Base-by-base conservation (phyloP, 2,888 invertebrate species). In the Pyrgus malvae region DNA sequence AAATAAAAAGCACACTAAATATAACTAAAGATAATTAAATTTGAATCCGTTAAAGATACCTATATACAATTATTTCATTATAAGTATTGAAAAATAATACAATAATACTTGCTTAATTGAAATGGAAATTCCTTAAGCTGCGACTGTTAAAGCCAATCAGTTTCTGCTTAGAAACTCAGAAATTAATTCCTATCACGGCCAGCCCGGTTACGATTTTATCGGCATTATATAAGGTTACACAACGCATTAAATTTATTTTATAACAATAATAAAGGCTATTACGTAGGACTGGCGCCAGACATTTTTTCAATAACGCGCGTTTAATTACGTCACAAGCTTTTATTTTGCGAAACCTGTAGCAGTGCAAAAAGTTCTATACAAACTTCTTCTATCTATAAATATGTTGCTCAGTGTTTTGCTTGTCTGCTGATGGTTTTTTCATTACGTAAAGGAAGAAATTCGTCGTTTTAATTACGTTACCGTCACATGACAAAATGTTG, bases 341-440 rank as follows among this genome's bases (percentile, higher is more conserved):
- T 56, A 63, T 58, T 62, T 53, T 63, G 59, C 57, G 68, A 67
- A 59, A 59, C 41, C 54, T 57, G 51, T 62, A 64, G 64, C 66
- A 68, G 68, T 66, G 63, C 70, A 69, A 66, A 68, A 56, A 25
- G 37, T 21, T 49, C 44, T 60, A 53, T 53, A 57, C 78, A 64
- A 19, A n/a, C n/a, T 38, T 23, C n/a, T n/a, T n/a, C n/a, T n/a
- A n/a, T n/a, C n/a, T n/a, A n/a, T n/a, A n/a, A n/a, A n/a, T n/a
- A n/a, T n/a, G n/a, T n/a, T n/a, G n/a, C n/a, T n/a, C n/a, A n/a
- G n/a, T n/a, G n/a, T n/a, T n/a, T n/a, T n/a, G n/a, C n/a, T n/a
- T n/a, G n/a, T n/a, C n/a, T n/a, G 23, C 23, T 23, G 23, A 23
- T 23, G 23, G 16, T n/a, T n/a, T n/a, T n/a, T n/a, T n/a, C n/a